phyloP scores from a whole-genome alignment of 2,113 vertebrate species.

The Sylvia atricapilla region DNA sequence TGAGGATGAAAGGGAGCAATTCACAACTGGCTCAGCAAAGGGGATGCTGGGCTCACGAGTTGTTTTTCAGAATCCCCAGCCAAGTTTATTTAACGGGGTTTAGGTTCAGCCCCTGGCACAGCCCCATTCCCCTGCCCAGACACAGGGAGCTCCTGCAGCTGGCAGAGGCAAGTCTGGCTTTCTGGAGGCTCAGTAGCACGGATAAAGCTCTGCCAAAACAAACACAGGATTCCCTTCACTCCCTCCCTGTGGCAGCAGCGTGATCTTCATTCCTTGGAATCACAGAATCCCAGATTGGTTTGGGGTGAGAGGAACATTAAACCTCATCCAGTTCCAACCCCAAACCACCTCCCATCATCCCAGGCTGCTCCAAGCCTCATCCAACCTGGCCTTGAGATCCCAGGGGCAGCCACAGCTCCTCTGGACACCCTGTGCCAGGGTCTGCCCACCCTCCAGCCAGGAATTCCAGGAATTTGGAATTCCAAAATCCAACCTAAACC shows the following conservation, averaged over 20 bases:
- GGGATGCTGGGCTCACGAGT: not conserved
- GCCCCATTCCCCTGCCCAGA: not conserved
- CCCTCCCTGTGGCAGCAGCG: not conserved
- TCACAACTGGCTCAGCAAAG: not conserved
- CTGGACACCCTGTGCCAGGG: not conserved
- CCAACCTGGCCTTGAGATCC: not conserved
- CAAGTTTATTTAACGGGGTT: not conserved
- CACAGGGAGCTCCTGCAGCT: not conserved
- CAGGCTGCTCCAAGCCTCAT: not conserved
- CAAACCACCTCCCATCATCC: fast-evolving
- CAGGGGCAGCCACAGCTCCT: not conserved
- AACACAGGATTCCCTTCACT: not conserved
- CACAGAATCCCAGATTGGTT: not conserved
- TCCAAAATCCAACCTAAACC: not conserved
- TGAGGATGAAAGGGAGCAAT: slow-evolving; percentile 3
- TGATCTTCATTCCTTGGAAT: not conserved
- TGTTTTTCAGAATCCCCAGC: not conserved
- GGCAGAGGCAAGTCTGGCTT: not conserved
- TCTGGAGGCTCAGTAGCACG: not conserved
- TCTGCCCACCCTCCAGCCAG: not conserved
- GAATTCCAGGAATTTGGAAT: no score
- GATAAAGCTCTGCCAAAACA: not conserved
- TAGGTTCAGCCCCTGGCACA: not conserved
- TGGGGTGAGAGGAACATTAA: not conserved
- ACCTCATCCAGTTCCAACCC: not conserved